These are phyloP conservation scores for Scaptomyza montana DNA, from an alignment of 1,140 invertebrate species.

Conservation along the genomic window DNA sequence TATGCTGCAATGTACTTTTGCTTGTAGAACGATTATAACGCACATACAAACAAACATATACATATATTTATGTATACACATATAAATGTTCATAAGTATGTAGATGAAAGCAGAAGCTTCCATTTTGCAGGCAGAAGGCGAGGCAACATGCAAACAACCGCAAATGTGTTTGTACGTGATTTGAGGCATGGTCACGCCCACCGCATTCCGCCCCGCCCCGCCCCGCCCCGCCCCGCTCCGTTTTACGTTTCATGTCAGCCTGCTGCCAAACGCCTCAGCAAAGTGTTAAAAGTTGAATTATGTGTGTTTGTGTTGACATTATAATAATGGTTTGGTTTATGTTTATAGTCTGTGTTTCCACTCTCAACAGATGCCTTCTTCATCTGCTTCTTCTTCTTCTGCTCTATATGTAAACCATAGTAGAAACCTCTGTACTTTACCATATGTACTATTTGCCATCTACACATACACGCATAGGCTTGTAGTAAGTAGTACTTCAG, in stretches of 20 bases:
- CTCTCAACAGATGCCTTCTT: neutral
- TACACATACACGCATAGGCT: neutral
- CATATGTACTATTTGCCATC: neutral
- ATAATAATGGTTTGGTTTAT: conserved; percentile 77
- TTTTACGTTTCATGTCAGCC: neutral
- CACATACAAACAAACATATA: neutral
- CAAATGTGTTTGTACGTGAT: conserved; percentile 71
- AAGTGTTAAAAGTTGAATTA: conserved; percentile 75
- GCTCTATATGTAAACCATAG: neutral
- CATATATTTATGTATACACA: neutral
- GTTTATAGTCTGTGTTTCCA: conserved; percentile 65
- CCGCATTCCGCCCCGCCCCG: too few relatives aligned
- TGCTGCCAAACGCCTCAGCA: conserved; percentile 24
- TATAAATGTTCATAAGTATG: neutral
- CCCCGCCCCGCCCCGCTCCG: too few relatives aligned
- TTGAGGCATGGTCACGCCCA: conserved; percentile 50
- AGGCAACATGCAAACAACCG: conserved; percentile 55
- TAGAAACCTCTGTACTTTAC: neutral
- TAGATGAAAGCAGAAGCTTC: conserved; percentile 3
- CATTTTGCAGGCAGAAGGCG: neutral
- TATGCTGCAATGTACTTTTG: conserved; percentile 1
- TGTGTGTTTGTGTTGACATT: conserved; percentile 76
- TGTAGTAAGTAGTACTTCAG: conserved; percentile 6
- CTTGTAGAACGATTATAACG: neutral
- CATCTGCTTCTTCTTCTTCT: neutral